Evolutionary conservation across 1,140 invertebrate genomes (phyloP), one percentile per base, ranked within the genome.

Genomic region (Steinernema khuongi): DNA sequence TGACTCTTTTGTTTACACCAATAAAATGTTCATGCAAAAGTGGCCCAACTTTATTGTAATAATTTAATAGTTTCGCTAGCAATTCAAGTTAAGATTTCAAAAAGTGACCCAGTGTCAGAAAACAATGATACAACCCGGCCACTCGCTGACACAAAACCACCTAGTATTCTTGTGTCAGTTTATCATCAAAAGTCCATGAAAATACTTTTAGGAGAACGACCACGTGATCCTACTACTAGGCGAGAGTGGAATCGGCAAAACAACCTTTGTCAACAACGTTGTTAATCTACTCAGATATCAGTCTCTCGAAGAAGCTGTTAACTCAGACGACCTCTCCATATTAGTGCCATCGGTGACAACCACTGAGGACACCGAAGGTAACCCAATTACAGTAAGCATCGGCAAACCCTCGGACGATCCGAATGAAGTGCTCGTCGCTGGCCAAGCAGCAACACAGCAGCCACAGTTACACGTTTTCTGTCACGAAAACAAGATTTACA

Each of bases 191-290:
- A 7, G 36, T n/a, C 7, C 36, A 41, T 41, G 7, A 11, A 41
- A 41, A 41, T 41, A 41, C 7, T 41, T 41, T 41, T 41, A 41
- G 36, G 36, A 41, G 7, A 41, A 41, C 36, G 36, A 41, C 36
- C 36, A 41, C 36, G 36, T 41, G 7, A 81, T 79, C 70, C 66
- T 79, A 1, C 31, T 79, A 14, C 71, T 79, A 17, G 78, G 78
- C 17, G 80, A 79, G 43, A 81, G 79, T 75, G 78, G 78, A 36
- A 50, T 80, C 1, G 78, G 78, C 1, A 79, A 79, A 73, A 77
- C 79, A 1, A 79, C 78, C 11, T 80, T 77, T 30, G 77, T 79
- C 18, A 79, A 79, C 50, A 77, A 77, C 1, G 33, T 79, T 1
- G 74, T 67, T 36, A 79, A 79, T 50, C 77, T 80, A 31, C 26